phyloP scores from a whole-genome alignment of 53 echinoderm and acorn worm genomes.

The Arbacia lixula region DNA sequence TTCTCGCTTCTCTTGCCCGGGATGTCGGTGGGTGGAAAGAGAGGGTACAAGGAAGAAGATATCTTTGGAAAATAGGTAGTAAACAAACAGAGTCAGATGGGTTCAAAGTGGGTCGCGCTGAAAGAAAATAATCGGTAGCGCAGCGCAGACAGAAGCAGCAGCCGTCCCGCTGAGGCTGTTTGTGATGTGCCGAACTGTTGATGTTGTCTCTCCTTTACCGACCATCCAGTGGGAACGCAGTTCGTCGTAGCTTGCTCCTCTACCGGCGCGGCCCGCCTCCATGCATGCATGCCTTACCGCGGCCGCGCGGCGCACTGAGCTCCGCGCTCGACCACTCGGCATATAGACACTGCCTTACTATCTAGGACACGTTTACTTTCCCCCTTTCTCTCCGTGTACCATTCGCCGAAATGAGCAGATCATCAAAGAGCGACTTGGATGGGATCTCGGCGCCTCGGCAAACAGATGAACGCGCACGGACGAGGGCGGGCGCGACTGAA shows the following conservation, averaged over 20 bases:
- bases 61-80: conserved; percentile 48
- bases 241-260: neutral
- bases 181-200: neutral
- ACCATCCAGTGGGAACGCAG: neutral
- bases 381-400: conserved; percentile 5
- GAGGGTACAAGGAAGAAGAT: conserved; percentile 2
- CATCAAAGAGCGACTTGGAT: conserved; percentile 39
- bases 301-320: neutral
- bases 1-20: too few relatives aligned
- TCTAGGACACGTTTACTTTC: conserved; percentile 57
- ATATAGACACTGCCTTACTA: conserved; percentile 32
- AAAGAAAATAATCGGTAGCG: conserved; percentile 52
- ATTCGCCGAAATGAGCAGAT: conserved; percentile 40
- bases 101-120: conserved; percentile 56
- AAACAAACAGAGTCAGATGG: conserved; percentile 55
- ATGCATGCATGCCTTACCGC: neutral
- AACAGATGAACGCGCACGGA: conserved; percentile 30
- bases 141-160: conserved; percentile 4
- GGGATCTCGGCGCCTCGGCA: conserved; percentile 28
- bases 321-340: conserved; percentile 13
- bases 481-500: conserved; percentile 15
- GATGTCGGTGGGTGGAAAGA: conserved; percentile 1
- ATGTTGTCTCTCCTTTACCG: neutral
- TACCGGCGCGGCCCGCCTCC: neutral
- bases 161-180: neutral